Evolutionary conservation across 2,797 vertebrate species (phyloP), one percentile per base, ranked within the genome.

Genomic region (Coccyzus lansbergi): DNA sequence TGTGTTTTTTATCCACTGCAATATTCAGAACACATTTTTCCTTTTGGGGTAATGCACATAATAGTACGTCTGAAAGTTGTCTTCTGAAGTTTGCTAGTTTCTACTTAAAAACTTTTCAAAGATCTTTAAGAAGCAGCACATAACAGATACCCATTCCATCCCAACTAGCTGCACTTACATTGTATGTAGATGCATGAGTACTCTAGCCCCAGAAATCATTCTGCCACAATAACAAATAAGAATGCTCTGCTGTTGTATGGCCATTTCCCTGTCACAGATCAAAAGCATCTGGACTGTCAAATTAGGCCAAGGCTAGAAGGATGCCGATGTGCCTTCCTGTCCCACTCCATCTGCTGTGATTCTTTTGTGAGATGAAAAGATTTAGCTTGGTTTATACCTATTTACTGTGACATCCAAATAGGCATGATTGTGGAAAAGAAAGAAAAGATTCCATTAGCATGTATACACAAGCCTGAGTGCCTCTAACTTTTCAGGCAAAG

Each of bases 331-430:
- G 40, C 52, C 8, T 68, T 77, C 60, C 31, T 59, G 34, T 83
- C 91, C 56, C 83, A 91, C 74, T 5, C 64, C 82, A 90, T 92
- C 86, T 94, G 48, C 60, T 83, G 44, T 52, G 44, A 74, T 42
- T 62, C 33, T 40, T 88, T n/a, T 56, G 31, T 38, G 56, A 76
- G 7, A 76, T 24, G 18, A 64, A 90, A 76, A 55, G 34, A 59
- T 63, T 86, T 83, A 46, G 9, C 20, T 56, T 22, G 60, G 36
- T 29, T 79, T 93, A 29, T 48, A 13, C 49, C 63, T 76, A 9
- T 70, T 79, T 87, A 53, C 71, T 58, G 31, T 53, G 40, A 52
- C 24, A 62, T 12, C 8, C 29, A 68, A 76, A 65, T 26, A 46
- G 29, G 12, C 0, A 0, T 49, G 38, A 33, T 90, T 44, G 59